Evolutionary conservation across 2,888 invertebrate species (phyloP).

Genomic region (Torymus tubicola): DNA sequence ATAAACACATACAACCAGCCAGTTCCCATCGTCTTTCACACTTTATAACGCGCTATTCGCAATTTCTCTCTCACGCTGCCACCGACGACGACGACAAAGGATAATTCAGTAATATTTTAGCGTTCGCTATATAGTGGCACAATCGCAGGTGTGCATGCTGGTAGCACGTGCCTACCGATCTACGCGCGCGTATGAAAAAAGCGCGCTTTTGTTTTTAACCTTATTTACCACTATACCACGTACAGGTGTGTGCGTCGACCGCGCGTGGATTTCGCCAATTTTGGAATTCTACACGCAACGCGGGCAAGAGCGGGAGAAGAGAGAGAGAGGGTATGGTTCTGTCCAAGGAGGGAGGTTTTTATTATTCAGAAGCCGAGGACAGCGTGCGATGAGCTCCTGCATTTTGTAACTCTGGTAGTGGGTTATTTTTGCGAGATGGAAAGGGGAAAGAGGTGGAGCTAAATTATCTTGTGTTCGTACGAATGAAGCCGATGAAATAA

Average conservation of each 20-base stretch:
- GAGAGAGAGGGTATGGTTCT: neutral
- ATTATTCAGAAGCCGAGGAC: constrained; percentile 35
- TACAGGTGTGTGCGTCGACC: neutral
- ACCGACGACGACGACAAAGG: constrained; percentile 23
- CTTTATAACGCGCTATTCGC: constrained; percentile 38
- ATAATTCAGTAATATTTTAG: constrained; percentile 48
- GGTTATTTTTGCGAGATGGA: no score
- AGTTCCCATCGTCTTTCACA: constrained; percentile 19
- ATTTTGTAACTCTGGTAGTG: constrained; percentile 52
- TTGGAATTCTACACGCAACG: neutral
- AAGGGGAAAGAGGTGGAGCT: neutral
- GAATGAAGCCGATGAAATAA: neutral
- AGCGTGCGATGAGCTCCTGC: constrained; percentile 46
- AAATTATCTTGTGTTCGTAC: neutral
- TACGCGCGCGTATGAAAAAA: neutral
- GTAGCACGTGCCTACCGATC: constrained; percentile 28
- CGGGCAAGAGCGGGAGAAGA: neutral
- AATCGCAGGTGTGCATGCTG: constrained; percentile 28
- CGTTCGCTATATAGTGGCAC: neutral
- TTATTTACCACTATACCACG: constrained; percentile 28
- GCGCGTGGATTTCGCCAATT: neutral
- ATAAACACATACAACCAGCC: constrained; percentile 2
- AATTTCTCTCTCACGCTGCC: constrained; percentile 1
- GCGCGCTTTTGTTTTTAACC: constrained; percentile 43
- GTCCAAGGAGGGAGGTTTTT: constrained; percentile 22